Conservation (phyloP, 2,888 invertebrate species). For the Acanthosepion esculentum region DNA sequence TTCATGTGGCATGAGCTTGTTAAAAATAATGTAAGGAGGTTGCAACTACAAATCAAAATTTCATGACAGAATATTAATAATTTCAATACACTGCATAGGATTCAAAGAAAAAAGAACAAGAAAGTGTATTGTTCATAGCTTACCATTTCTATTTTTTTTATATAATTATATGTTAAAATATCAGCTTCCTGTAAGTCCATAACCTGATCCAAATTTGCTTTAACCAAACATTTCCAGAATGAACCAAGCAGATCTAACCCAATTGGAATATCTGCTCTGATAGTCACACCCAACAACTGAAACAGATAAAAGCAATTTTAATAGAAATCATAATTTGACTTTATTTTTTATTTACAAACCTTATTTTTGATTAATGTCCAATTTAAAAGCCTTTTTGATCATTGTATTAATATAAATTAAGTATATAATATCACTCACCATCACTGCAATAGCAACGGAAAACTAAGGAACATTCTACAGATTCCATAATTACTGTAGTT, state of each 20-base stretch:
- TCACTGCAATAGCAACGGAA: too few relatives aligned
- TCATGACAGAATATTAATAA: not conserved
- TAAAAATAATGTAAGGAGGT: not conserved
- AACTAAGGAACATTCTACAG: too few relatives aligned
- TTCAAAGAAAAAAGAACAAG: not conserved
- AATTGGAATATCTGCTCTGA: constrained; percentile 74
- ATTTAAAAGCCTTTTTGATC: too few relatives aligned
- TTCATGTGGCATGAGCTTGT: too few relatives aligned
- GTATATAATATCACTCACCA: too few relatives aligned
- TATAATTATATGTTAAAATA: constrained; percentile 71
- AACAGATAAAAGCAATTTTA: constrained; percentile 45
- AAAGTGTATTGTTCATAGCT: constrained; percentile 44
- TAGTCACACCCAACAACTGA: constrained; percentile 73
- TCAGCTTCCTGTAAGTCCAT: constrained; percentile 74
- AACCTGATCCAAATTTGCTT: constrained; percentile 66
- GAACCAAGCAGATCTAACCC: constrained; percentile 70
- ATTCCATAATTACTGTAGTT: too few relatives aligned
- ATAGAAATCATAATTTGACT: too few relatives aligned
- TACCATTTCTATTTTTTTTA: constrained; percentile 74
- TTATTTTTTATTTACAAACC: too few relatives aligned
- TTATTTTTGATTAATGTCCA: too few relatives aligned
- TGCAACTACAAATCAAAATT: not conserved
- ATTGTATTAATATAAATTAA: too few relatives aligned
- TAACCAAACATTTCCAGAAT: constrained; percentile 73
- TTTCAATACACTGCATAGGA: not conserved